Evolutionary conservation across 2,888 invertebrate genomes (phyloP).

Genomic region (Prionchulus punctatus): DNA sequence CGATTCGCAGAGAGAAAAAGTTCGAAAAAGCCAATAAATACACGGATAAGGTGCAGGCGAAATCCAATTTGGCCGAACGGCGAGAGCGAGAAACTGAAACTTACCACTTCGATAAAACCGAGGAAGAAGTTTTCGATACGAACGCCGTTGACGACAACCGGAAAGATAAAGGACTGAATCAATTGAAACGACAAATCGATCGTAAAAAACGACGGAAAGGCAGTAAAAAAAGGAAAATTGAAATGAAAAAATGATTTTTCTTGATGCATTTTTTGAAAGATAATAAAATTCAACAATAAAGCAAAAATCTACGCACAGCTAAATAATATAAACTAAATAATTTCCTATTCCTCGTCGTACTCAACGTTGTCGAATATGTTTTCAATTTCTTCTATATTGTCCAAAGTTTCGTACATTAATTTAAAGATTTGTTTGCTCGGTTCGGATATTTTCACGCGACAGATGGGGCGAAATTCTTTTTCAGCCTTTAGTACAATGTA

Average conservation of each 20-base stretch:
- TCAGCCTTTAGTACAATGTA: not conserved
- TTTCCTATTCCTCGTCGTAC: not conserved
- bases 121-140: constrained; percentile 21
- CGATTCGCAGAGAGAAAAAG: constrained; percentile 53
- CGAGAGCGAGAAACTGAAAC: constrained; percentile 53
- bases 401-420: not conserved
- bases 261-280: too few relatives aligned
- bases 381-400: not conserved
- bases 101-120: constrained; percentile 41
- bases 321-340: too few relatives aligned
- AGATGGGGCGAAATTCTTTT: not conserved
- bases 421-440: not conserved
- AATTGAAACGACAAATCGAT: too few relatives aligned
- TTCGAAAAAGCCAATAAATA: constrained; percentile 58
- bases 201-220: too few relatives aligned
- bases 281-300: too few relatives aligned
- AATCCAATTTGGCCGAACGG: constrained; percentile 53
- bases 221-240: too few relatives aligned
- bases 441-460: not conserved
- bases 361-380: not conserved
- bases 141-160: constrained; percentile 1
- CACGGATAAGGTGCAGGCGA: constrained; percentile 59
- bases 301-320: too few relatives aligned
- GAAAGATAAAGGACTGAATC: too few relatives aligned
- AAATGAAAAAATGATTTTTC: too few relatives aligned